These are phyloP conservation scores for Drosophila macrospina DNA, from an alignment of 2,888 invertebrate species.

Conservation along the genomic window DNA sequence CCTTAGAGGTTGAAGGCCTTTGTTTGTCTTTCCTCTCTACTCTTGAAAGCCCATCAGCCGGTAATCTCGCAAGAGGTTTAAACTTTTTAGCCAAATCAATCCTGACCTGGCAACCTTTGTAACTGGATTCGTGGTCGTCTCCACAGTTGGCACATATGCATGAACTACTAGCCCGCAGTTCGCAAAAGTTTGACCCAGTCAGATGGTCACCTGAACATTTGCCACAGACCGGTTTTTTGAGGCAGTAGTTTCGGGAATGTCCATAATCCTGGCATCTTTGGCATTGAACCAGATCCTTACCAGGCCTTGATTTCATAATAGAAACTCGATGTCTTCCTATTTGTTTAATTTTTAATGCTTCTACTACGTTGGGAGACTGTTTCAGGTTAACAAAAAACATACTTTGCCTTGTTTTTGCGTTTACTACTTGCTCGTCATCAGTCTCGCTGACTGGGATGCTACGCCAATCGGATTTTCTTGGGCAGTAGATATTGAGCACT, in stretches of 20 bases:
- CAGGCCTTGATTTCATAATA: constrained; percentile 2
- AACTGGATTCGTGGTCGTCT: too few relatives aligned
- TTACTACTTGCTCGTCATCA: constrained; percentile 6
- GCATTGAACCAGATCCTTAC: constrained; percentile 19
- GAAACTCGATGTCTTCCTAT: constrained; percentile 21
- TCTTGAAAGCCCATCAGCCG: too few relatives aligned
- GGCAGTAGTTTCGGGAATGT: constrained; percentile 19
- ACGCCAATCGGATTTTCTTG: constrained; percentile 17
- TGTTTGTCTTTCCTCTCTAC: too few relatives aligned
- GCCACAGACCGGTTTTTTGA: constrained; percentile 19
- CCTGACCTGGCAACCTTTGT: too few relatives aligned
- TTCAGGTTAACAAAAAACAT: too few relatives aligned
- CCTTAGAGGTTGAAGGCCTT: too few relatives aligned
- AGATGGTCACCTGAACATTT: constrained; percentile 6
- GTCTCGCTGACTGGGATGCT: constrained; percentile 10
- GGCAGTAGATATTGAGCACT: constrained; percentile 15
- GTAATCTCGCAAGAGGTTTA: too few relatives aligned
- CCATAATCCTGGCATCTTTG: constrained; percentile 20
- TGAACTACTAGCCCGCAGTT: neutral
- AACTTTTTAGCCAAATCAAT: too few relatives aligned
- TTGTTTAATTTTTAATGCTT: constrained; percentile 11
- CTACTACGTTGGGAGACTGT: constrained; percentile 14
- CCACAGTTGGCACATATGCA: constrained; percentile 16
- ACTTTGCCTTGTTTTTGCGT: constrained; percentile 7
- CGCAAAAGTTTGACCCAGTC: neutral